phyloP scores from a whole-genome alignment of 2,797 vertebrate genomes.

The Sciaenops ocellatus region DNA sequence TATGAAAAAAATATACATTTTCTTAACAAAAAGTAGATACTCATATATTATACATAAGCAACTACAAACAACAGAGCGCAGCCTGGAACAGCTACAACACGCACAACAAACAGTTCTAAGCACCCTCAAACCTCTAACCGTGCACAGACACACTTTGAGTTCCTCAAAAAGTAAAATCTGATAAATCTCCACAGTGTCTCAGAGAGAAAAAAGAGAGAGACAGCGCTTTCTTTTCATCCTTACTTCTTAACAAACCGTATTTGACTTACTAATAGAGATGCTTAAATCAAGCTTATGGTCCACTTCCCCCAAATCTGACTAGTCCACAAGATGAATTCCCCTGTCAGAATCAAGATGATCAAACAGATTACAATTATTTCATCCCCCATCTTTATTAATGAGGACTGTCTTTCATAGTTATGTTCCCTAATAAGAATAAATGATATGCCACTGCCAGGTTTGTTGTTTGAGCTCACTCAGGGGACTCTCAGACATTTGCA shows the following conservation, averaged over 20 bases:
- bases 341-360: conserved; percentile 89
- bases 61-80: conserved; percentile 20
- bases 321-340: conserved; percentile 89
- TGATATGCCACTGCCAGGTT: conserved; percentile 86
- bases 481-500: conserved; percentile 75
- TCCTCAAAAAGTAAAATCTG: conserved; percentile 47
- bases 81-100: conserved; percentile 1
- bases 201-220: not conserved
- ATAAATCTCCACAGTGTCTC: conserved; percentile 34
- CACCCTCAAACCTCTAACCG: conserved; percentile 1
- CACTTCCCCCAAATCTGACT: conserved; percentile 86
- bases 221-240: conserved; percentile 35
- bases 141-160: conserved; percentile 37
- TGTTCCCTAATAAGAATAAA: conserved; percentile 89
- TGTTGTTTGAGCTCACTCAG: conserved; percentile 82
- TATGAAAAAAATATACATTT: not conserved
- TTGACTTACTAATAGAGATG: conserved; percentile 86
- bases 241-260: conserved; percentile 67
- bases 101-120: conserved; percentile 22
- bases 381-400: conserved; percentile 89
- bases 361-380: conserved; percentile 92
- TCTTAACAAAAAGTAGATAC: conserved; percentile 1
- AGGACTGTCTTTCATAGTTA: conserved; percentile 90
- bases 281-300: conserved; percentile 89
- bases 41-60: conserved; percentile 35